Conservation (phyloP, 2,888 invertebrate species). For the Endomychus coccineus region DNA sequence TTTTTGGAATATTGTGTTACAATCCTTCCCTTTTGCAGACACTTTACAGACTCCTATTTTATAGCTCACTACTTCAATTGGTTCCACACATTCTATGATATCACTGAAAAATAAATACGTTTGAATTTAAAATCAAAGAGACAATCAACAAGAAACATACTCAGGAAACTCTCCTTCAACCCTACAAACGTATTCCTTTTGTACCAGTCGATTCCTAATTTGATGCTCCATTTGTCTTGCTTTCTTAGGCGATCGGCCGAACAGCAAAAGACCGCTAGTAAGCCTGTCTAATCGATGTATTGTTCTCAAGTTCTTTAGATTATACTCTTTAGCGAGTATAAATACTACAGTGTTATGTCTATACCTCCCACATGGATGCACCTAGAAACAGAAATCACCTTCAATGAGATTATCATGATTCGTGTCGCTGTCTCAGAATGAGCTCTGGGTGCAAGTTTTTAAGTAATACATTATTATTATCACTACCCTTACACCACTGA, state of each 20-base stretch:
- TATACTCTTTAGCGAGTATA: slow-evolving; percentile 93
- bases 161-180: slow-evolving; percentile 92
- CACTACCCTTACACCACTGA: too few species aligned
- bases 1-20: slow-evolving; percentile 84
- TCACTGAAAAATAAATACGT: slow-evolving; percentile 61
- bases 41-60: slow-evolving; percentile 96
- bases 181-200: slow-evolving; percentile 91
- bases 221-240: slow-evolving; percentile 94
- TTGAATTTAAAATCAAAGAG: too few species aligned
- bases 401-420: too few species aligned
- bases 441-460: too few species aligned
- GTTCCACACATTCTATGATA: slow-evolving; percentile 76
- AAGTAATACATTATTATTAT: too few species aligned
- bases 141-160: slow-evolving; percentile 52
- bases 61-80: slow-evolving; percentile 89
- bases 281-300: slow-evolving; percentile 94
- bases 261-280: slow-evolving; percentile 85
- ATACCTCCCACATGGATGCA: slow-evolving; percentile 97
- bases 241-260: slow-evolving; percentile 88
- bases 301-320: slow-evolving; percentile 85
- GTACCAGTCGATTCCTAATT: slow-evolving; percentile 83
- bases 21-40: slow-evolving; percentile 86
- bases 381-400: slow-evolving; percentile 55
- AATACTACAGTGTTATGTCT: slow-evolving; percentile 95
- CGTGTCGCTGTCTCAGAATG: too few species aligned